Base-by-base conservation (phyloP, 2,113 vertebrate species). In the Gymnocephalus cernua region DNA sequence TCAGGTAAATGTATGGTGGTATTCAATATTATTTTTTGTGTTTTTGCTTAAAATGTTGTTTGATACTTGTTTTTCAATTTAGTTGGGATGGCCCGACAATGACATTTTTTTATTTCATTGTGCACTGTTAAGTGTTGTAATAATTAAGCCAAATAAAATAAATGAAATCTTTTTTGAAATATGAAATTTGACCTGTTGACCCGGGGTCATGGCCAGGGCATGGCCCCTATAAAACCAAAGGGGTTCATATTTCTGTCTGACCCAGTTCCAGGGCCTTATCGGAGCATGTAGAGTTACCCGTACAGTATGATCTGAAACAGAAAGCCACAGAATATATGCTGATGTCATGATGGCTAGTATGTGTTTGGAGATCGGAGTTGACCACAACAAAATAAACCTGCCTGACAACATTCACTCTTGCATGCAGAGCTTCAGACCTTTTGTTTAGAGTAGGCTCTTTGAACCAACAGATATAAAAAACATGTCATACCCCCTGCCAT, bases 191-290 rank as follows among this genome's bases (percentile, higher is more conserved):
- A 86, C 74, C 25, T 51, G 0, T 48, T 58, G 80, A 54, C 70
- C 61, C 35, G 3, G 21, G 27, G 35, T 14, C 59, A 53, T 27
- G 11, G 10, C 54, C 13, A 2, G 59, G 48, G 5, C 63, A 82
- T 44, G 53, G 48, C 77, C 29, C 21, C 35, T 2, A 57, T 16
- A 50, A 72, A 64, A 77, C 27, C 68, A 21, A 77, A 66, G 6
- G 25, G 56, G 50, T 29, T 79, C 29, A 41, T 68, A 18, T 77
- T 38, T 72, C 67, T 58, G 41, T 54, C 50, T 85, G 86, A 76
- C 89, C 84, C 82, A 91, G 65, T 88, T 91, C 64, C 50, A 50
- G 6, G 29, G 8, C 16, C 38, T 80, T 67, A 82, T 78, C 71
- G 2, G 32, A 38, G 18, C 2, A 44, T 45, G 1, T 81, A 44